Base-by-base conservation (phyloP, 2,113 vertebrate genomes). In the Callorhinus ursinus region DNA sequence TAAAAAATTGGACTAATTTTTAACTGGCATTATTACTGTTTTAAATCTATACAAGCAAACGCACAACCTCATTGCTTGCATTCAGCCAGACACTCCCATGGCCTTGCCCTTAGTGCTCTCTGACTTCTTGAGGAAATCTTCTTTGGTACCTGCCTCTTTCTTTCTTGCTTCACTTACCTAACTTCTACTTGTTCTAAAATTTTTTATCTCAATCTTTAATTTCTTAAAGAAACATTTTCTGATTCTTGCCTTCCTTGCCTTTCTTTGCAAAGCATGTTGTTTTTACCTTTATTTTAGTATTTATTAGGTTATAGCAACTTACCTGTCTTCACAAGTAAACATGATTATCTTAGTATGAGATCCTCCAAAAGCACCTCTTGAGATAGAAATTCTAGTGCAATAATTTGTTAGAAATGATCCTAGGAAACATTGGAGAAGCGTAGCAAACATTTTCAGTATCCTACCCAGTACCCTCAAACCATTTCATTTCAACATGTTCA, bases 51-150 rank as follows among this genome's bases (percentile, higher is more conserved):
- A 12, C 1, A 12, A 28, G 19, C 1, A 69, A 94, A 79, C 19
- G 1, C 13, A 89, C 4, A 85, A 55, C 19, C 14, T 88, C 42
- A 67, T 14, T 80, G 8, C 18, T 2, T 92, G 1, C 1, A 39
- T 28, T 4, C 36, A n/a, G 9, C 3, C 16, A 46, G 53, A 71
- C 2, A 53, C 0, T 79, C 15, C 19, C 39, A 51, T 9, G 39
- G 1, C 2, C 33, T 5, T 7, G 4, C 2, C 9, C 7, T 24
- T 57, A 51, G 28, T 31, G 14, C 12, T 67, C 1, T 28, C n/a
- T 24, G 67, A 46, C n/a, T 9, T 22, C 42, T 57, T 71, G 36
- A 59, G 6, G 36, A 59, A 82, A 72, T 24, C 15, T 88, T 31
- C 28, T 79, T 46, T 46, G 7, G 3, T 11, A 74, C 12, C 2